Conservation (phyloP, 2,888 invertebrate species). For the Microctonus hyperodae region DNA sequence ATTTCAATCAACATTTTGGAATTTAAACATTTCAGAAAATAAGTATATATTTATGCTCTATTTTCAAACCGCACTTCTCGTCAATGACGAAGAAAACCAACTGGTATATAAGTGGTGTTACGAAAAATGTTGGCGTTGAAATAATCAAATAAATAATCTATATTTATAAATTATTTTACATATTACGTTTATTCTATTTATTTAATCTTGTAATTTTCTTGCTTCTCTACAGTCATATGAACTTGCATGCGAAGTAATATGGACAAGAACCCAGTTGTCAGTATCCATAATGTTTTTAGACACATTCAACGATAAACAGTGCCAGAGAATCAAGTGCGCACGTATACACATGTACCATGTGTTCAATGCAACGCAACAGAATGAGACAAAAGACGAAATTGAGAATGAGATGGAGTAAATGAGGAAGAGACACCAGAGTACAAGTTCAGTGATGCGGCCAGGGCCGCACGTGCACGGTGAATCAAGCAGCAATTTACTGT, state of each 20-base stretch:
- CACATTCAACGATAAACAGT: conserved; percentile 9
- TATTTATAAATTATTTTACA: background rate
- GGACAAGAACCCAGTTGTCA: conserved; percentile 13
- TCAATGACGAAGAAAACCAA: conserved; percentile 15
- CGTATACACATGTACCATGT: background rate
- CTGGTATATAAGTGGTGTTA: conserved; percentile 9
- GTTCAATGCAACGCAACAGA: background rate
- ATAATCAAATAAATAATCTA: conserved; percentile 16
- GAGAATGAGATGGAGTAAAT: conserved; percentile 1
- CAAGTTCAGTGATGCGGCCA: conserved; percentile 35
- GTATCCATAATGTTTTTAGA: conserved; percentile 13
- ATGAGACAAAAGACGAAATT: background rate
- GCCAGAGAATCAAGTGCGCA: conserved; percentile 26
- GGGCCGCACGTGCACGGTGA: conserved; percentile 29
- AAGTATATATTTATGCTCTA: conserved; percentile 34
- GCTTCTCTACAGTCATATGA: conserved; percentile 7
- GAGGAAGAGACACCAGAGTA: conserved; percentile 23
- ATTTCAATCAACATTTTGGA: conserved; percentile 33
- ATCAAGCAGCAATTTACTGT: conserved; percentile 13
- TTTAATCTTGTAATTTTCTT: conserved; percentile 7
- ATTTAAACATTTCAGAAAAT: background rate
- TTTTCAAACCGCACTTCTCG: conserved; percentile 34
- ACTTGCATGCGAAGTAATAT: conserved; percentile 3
- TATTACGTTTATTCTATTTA: background rate
- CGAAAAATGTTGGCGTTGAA: conserved; percentile 18